phyloP scores from a whole-genome alignment of 1,140 invertebrate genomes.

The Drosophila miranda region DNA sequence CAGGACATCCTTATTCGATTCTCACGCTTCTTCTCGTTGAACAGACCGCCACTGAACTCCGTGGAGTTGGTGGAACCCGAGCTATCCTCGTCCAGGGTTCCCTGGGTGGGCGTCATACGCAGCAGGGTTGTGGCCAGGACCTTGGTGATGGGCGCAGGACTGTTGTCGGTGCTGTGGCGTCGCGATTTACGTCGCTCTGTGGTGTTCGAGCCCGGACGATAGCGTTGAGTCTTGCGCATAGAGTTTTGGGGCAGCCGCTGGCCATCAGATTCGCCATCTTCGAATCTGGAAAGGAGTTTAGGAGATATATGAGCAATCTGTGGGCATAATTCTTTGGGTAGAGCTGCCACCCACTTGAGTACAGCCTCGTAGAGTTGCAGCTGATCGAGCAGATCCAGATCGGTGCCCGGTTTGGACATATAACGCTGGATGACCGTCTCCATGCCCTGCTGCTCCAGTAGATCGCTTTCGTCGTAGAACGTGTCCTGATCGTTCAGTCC shows the following conservation, averaged over 20 bases:
- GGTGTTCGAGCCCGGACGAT: slow-evolving; percentile 85
- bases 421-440: slow-evolving; percentile 95
- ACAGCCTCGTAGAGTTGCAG: slow-evolving; percentile 98
- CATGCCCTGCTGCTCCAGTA: slow-evolving; percentile 97
- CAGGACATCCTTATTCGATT: no score
- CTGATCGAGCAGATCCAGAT: slow-evolving; percentile 95
- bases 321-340: slow-evolving; percentile 86
- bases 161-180: slow-evolving; percentile 88
- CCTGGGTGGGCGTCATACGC: slow-evolving; percentile 71
- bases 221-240: slow-evolving; percentile 89
- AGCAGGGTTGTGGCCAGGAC: slow-evolving; percentile 67
- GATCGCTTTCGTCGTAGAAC: slow-evolving; percentile 99
- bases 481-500: slow-evolving; percentile 98
- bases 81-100: slow-evolving; percentile 82
- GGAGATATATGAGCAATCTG: no score
- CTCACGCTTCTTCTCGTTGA: slow-evolving; percentile 74
- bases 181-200: slow-evolving; percentile 89
- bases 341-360: slow-evolving; percentile 86
- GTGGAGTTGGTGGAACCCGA: slow-evolving; percentile 77
- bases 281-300: slow-evolving; percentile 54
- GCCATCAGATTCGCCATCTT: slow-evolving; percentile 81
- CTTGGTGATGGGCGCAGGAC: slow-evolving; percentile 83
- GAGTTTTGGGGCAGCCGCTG: slow-evolving; percentile 88
- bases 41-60: slow-evolving; percentile 73
- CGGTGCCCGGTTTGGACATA: slow-evolving; percentile 96